These are phyloP conservation scores for Carduelis carduelis DNA, from an alignment of 2,797 vertebrate species.

Conservation along the genomic window DNA sequence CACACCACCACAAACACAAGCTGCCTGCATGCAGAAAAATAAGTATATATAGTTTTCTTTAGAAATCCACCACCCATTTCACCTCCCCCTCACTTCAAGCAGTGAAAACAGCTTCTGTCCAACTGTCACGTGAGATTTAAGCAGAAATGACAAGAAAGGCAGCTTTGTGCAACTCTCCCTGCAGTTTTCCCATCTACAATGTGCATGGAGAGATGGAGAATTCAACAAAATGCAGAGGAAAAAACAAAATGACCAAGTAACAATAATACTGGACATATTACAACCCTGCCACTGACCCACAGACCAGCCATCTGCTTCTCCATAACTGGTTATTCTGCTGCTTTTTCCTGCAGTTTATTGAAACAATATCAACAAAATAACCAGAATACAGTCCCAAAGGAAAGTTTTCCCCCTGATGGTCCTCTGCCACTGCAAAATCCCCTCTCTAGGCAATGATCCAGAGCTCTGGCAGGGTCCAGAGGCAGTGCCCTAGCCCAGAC, in stretches of 20 bases:
- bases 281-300: neutral
- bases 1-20: constrained; percentile 30
- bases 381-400: neutral
- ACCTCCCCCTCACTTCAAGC: constrained; percentile 44
- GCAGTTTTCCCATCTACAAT: neutral
- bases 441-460: neutral
- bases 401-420: neutral
- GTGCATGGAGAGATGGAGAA: neutral
- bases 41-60: constrained; percentile 41
- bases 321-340: neutral
- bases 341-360: neutral
- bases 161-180: constrained; percentile 42
- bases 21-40: neutral
- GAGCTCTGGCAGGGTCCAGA: neutral
- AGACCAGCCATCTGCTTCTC: neutral
- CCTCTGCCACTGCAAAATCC: neutral
- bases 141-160: constrained; percentile 64
- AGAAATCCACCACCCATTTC: constrained; percentile 36
- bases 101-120: constrained; percentile 61
- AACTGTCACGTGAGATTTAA: constrained; percentile 60
- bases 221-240: neutral
- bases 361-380: neutral
- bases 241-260: neutral
- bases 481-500: neutral
- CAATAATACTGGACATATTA: neutral